Evolutionary conservation across 2,888 invertebrate genomes (phyloP).

Genomic region (Xestia c-nigrum): DNA sequence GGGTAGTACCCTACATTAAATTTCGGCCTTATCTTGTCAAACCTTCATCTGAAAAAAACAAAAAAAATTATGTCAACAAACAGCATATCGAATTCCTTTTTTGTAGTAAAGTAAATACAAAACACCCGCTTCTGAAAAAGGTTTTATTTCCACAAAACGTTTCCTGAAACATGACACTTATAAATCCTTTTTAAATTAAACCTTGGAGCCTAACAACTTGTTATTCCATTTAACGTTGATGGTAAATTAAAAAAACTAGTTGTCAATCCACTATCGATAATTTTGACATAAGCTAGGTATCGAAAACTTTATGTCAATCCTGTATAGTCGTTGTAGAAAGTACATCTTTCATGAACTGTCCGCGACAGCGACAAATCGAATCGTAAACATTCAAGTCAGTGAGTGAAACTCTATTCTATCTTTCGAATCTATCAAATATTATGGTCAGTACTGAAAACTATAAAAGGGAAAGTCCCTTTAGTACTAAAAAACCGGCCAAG

Average conservation of each 20-base stretch:
- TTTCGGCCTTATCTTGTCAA: background rate
- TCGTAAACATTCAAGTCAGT: conserved; percentile 37
- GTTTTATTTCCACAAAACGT: background rate
- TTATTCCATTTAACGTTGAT: background rate
- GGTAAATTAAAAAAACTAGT: background rate
- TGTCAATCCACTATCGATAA: background rate
- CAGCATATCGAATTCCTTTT: background rate
- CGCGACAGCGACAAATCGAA: conserved; percentile 44
- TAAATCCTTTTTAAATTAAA: background rate
- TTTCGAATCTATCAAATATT: conserved; percentile 4
- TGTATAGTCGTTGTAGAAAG: background rate
- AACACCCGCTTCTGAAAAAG: background rate
- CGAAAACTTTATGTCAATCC: background rate
- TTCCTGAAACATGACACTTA: background rate
- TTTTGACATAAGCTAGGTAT: background rate
- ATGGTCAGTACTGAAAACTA: background rate
- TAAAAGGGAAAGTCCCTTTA: background rate
- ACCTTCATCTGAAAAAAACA: background rate
- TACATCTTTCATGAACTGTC: conserved; percentile 16
- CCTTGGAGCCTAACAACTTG: background rate
- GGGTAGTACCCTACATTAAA: background rate
- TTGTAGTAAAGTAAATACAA: background rate
- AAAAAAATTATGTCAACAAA: background rate
- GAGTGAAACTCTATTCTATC: conserved; percentile 38
- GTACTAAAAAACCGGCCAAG: too few relatives aligned